Conservation (phyloP, 2,888 invertebrate species). For the Ochropleura leucogaster region DNA sequence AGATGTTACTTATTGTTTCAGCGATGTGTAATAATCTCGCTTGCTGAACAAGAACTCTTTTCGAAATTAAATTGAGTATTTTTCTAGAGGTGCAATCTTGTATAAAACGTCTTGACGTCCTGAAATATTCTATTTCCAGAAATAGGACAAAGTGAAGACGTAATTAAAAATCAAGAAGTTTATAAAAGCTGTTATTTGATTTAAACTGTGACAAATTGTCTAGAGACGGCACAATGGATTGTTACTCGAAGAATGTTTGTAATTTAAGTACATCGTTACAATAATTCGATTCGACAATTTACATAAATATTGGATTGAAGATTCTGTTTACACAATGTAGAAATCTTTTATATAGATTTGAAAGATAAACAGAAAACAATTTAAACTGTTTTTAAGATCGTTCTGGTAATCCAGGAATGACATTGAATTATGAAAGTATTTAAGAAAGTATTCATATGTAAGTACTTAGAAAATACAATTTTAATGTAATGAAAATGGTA, state of each 20-base stretch:
- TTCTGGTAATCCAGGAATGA: not conserved
- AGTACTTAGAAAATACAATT: not conserved
- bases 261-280: conserved; percentile 38
- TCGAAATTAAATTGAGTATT: not conserved
- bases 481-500: conserved; percentile 21
- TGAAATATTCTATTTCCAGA: conserved; percentile 2
- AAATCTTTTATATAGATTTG: not conserved
- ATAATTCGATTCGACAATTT: conserved; percentile 45
- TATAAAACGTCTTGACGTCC: not conserved
- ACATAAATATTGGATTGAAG: conserved; percentile 31
- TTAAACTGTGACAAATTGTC: conserved; percentile 40
- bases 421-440: conserved; percentile 4
- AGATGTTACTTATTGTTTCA: conserved; percentile 31
- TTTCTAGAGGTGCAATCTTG: not conserved
- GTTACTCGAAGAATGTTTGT: conserved; percentile 44
- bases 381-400: conserved; percentile 1
- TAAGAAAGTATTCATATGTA: not conserved
- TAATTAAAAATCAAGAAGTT: conserved; percentile 46
- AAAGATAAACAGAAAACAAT: not conserved
- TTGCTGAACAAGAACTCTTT: not conserved
- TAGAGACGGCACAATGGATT: conserved; percentile 35
- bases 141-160: not conserved
- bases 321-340: not conserved
- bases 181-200: conserved; percentile 38
- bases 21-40: conserved; percentile 1